These are phyloP conservation scores for Sussaba pulchella DNA, from an alignment of 2,888 invertebrate species.

Conservation along the genomic window DNA sequence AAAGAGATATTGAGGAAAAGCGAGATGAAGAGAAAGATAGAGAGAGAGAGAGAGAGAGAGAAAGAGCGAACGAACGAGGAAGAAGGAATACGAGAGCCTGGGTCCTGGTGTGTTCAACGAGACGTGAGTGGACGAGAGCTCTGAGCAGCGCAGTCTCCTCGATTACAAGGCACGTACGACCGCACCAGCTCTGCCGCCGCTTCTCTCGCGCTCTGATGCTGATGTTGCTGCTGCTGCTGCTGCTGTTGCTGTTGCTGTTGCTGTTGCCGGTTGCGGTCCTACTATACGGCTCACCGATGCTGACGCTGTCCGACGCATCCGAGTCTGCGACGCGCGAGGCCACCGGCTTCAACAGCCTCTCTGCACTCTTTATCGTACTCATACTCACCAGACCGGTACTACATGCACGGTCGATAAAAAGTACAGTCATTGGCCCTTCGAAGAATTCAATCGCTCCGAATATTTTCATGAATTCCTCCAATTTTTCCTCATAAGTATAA, in stretches of 20 bases:
- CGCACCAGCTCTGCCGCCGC: conserved; percentile 63
- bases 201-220: conserved; percentile 69
- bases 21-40: too few relatives aligned
- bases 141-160: conserved; percentile 65
- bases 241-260: conserved; percentile 53
- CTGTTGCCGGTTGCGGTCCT: conserved; percentile 40
- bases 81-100: not conserved
- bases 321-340: conserved; percentile 31
- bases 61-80: too few relatives aligned
- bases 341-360: conserved; percentile 53
- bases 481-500: too few relatives aligned
- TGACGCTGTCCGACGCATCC: conserved; percentile 60
- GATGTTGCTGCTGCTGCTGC: conserved; percentile 36
- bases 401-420: too few relatives aligned
- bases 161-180: conserved; percentile 80
- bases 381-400: too few relatives aligned
- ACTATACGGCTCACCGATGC: conserved; percentile 27
- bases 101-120: conserved; percentile 14
- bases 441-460: too few relatives aligned
- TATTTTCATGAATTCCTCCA: too few relatives aligned
- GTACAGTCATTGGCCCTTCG: too few relatives aligned
- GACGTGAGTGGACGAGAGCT: conserved; percentile 10
- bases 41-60: too few relatives aligned
- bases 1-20: conserved; percentile 24
- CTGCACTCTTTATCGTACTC: not conserved